Percentiles rank a stretch among this genome's conserved stretches.
Conservation (phyloP, 2,888 invertebrate genomes). For the Xylocampa areola region DNA sequence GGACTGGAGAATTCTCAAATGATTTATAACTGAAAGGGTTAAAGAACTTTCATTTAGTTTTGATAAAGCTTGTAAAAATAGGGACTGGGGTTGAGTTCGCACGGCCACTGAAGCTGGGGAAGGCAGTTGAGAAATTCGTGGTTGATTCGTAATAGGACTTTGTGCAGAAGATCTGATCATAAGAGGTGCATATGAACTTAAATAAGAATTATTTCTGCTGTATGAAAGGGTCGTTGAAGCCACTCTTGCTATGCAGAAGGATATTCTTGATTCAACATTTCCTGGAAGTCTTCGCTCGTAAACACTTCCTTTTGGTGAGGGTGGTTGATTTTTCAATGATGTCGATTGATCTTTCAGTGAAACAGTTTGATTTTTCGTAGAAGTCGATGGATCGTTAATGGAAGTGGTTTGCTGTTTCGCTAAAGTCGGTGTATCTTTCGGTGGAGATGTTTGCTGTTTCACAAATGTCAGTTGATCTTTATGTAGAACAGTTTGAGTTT, state of each 20-base stretch:
- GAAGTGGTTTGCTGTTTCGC: background rate
- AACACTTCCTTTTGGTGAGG: conserved; percentile 4
- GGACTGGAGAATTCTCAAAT: conserved; percentile 46
- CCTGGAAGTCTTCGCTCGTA: conserved; percentile 1
- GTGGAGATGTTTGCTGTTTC: background rate
- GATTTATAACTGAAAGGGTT: conserved; percentile 60
- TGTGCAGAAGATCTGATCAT: conserved; percentile 54
- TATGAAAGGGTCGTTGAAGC: conserved; percentile 8
- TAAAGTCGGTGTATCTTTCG: background rate
- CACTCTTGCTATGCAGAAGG: conserved; percentile 24
- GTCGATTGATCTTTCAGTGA: too few species aligned
- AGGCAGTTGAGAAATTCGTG: conserved; percentile 47
- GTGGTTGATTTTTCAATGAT: conserved; percentile 14
- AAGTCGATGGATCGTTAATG: too few species aligned
- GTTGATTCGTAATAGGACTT: conserved; percentile 51
- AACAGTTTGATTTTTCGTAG: background rate
- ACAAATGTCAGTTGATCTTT: too few species aligned
- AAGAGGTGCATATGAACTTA: conserved; percentile 43
- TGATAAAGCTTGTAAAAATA: conserved; percentile 77
- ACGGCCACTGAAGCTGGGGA: conserved; percentile 62
- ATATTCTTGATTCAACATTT: conserved; percentile 26
- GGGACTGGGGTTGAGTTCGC: conserved; percentile 69
- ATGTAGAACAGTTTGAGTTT: background rate
- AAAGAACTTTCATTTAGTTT: conserved; percentile 75
- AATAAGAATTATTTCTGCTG: conserved; percentile 10